Percentiles rank a stretch among this genome's conserved stretches.
Evolutionary conservation across 2,888 invertebrate genomes (phyloP).

Genomic region (Brachypalpus laphriformis): DNA sequence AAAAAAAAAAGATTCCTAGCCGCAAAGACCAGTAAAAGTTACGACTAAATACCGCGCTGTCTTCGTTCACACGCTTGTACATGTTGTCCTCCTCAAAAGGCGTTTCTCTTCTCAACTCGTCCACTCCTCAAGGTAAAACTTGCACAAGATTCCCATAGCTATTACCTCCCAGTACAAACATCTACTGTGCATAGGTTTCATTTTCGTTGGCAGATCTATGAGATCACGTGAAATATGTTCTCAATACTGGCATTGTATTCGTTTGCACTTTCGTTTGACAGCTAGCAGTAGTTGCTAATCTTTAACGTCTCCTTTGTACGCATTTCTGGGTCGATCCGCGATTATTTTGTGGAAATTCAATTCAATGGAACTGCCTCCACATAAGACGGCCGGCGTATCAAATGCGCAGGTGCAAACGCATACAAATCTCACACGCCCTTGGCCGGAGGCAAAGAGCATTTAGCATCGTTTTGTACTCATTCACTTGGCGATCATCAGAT

Average conservation of each 20-base stretch:
- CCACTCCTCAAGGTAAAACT: neutral
- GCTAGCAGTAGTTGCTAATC: slow-evolving; percentile 31
- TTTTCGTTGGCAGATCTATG: slow-evolving; percentile 17
- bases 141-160: neutral
- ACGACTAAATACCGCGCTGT: no score
- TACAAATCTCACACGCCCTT: slow-evolving; percentile 69
- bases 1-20: no score
- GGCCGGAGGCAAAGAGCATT: slow-evolving; percentile 61
- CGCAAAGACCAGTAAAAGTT: no score
- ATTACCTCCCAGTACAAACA: neutral
- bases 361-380: slow-evolving; percentile 11
- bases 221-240: slow-evolving; percentile 27
- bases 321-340: slow-evolving; percentile 13
- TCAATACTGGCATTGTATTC: slow-evolving; percentile 41
- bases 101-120: neutral
- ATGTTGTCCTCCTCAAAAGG: neutral
- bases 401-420: slow-evolving; percentile 42
- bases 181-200: slow-evolving; percentile 4
- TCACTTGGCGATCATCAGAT: slow-evolving; percentile 55
- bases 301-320: slow-evolving; percentile 10
- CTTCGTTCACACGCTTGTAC: neutral
- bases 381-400: slow-evolving; percentile 11
- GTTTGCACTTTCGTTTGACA: slow-evolving; percentile 48
- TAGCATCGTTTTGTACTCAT: slow-evolving; percentile 70
- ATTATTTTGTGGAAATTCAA: slow-evolving; percentile 15